These are phyloP conservation scores for Dexiosoma caninum DNA, from an alignment of 2,888 invertebrate species.

Conservation along the genomic window DNA sequence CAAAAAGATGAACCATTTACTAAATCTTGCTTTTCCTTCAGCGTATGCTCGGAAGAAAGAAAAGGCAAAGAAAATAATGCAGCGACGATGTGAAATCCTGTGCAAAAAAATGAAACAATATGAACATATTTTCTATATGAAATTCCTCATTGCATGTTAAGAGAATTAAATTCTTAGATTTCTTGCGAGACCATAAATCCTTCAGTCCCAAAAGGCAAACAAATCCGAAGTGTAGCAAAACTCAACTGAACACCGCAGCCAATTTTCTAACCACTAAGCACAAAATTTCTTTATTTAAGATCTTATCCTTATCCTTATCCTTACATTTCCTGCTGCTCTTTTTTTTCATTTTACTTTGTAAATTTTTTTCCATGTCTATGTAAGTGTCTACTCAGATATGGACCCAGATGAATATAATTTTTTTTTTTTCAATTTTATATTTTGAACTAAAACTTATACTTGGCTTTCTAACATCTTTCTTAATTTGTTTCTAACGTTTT, in stretches of 20 bases:
- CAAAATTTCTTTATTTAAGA: neutral
- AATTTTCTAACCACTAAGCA: conserved; percentile 29
- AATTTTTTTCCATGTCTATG: neutral
- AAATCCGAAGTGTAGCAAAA: conserved; percentile 11
- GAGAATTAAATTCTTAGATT: conserved; percentile 34
- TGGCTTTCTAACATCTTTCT: conserved; percentile 30
- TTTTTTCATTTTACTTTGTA: neutral
- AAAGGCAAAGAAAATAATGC: neutral
- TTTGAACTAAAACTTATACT: conserved; percentile 13
- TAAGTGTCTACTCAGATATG: neutral
- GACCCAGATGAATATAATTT: conserved; percentile 12
- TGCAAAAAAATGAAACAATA: neutral
- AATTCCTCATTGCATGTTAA: neutral
- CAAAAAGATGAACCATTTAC: too few relatives aligned
- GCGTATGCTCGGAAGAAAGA: neutral
- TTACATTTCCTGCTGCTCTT: neutral
- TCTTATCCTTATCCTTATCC: neutral
- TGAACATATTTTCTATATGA: neutral
- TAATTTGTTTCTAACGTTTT: conserved; percentile 33
- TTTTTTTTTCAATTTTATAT: neutral
- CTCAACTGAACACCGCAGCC: conserved; percentile 7
- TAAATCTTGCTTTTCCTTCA: neutral
- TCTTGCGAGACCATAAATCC: conserved; percentile 23
- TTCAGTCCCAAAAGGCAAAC: conserved; percentile 23
- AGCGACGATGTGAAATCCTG: neutral